Percentiles rank a stretch among this genome's conserved stretches.
Evolutionary conservation across 1,140 invertebrate species (phyloP).

Genomic region (Drosophila guanche): DNA sequence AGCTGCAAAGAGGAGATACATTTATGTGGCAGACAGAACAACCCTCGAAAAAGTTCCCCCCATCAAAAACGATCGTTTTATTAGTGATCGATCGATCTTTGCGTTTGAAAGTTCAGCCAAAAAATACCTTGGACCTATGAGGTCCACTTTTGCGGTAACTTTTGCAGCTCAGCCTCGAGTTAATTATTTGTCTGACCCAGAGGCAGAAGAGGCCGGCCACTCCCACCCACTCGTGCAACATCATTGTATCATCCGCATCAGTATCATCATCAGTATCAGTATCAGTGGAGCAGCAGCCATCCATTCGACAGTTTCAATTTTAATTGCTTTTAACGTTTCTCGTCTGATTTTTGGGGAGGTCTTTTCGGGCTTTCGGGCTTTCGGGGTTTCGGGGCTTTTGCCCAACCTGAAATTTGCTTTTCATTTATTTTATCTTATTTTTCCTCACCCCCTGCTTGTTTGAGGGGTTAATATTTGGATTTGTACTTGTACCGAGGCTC

Average conservation of each 20-base stretch:
- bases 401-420: constrained; percentile 49
- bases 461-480: constrained; percentile 45
- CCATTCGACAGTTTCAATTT: constrained; percentile 66
- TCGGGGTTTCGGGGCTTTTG: constrained; percentile 3
- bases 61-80: background rate
- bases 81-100: background rate
- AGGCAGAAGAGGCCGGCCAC: constrained; percentile 5
- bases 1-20: background rate
- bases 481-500: constrained; percentile 35
- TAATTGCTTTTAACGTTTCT: constrained; percentile 65
- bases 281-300: constrained; percentile 11
- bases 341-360: constrained; percentile 23
- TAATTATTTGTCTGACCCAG: constrained; percentile 59
- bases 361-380: background rate
- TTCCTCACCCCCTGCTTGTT: constrained; percentile 23
- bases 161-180: constrained; percentile 32
- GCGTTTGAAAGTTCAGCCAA: constrained; percentile 30
- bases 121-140: constrained; percentile 15
- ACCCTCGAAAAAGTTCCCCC: too few species aligned
- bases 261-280: constrained; percentile 1
- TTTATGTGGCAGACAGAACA: background rate
- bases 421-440: constrained; percentile 56
- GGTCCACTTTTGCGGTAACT: background rate
- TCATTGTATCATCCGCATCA: background rate
- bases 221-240: background rate